Percentiles rank a stretch among this genome's conserved stretches.
phyloP scores from a whole-genome alignment of 2,888 invertebrate species.

The Tiphia femorata region DNA sequence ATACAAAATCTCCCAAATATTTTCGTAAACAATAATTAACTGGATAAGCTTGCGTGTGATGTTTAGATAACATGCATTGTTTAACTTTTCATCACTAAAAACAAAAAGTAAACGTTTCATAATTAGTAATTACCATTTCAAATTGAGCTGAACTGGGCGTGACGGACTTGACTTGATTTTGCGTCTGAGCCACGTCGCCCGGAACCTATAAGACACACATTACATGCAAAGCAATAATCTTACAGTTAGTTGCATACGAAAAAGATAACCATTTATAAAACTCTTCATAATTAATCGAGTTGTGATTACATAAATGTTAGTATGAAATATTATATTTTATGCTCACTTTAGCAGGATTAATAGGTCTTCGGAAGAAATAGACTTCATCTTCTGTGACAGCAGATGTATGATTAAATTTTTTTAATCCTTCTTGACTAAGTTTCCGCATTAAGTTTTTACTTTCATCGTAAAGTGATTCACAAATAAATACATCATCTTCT shows the following conservation, averaged over 20 bases:
- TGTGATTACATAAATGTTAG: constrained; percentile 21
- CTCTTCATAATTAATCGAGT: constrained; percentile 16
- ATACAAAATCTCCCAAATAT: no score
- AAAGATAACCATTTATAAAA: constrained; percentile 1
- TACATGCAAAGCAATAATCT: constrained; percentile 49
- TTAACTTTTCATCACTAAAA: constrained; percentile 19
- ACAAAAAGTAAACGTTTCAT: constrained; percentile 22
- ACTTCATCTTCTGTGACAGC: constrained; percentile 94
- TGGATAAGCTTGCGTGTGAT: constrained; percentile 35
- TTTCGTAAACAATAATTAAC: not conserved
- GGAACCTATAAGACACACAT: constrained; percentile 62
- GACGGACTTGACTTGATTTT: constrained; percentile 63
- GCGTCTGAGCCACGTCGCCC: constrained; percentile 65
- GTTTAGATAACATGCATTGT: constrained; percentile 34
- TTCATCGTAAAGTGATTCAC: constrained; percentile 93
- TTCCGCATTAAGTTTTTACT: constrained; percentile 83
- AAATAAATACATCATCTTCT: constrained; percentile 93
- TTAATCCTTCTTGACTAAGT: constrained; percentile 78
- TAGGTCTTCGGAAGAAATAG: constrained; percentile 81
- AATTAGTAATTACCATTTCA: constrained; percentile 64
- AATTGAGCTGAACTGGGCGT: constrained; percentile 62
- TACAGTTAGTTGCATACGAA: constrained; percentile 37
- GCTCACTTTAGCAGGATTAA: constrained; percentile 76
- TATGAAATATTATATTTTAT: constrained; percentile 12
- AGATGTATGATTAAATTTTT: constrained; percentile 85